phyloP scores from a whole-genome alignment of 2,797 vertebrate species.

The Chelon auratus region DNA sequence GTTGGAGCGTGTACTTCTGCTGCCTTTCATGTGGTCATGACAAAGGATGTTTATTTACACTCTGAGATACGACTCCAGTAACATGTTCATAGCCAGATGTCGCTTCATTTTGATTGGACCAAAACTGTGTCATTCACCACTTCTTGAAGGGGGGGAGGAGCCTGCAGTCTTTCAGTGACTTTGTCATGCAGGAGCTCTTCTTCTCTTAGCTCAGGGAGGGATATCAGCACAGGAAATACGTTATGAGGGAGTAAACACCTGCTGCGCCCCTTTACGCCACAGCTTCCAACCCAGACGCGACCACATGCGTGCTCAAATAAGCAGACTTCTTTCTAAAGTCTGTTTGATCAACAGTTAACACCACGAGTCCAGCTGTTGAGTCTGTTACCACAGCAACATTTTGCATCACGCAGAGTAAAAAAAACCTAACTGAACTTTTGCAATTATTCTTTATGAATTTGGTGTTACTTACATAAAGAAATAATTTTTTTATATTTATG shows the following conservation, averaged over 20 bases:
- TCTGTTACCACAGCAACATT: constrained; percentile 24
- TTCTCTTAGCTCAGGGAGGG: constrained; percentile 56
- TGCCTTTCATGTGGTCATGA: constrained; percentile 28
- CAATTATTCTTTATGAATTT: background rate
- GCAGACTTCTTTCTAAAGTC: constrained; percentile 38
- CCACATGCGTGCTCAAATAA: constrained; percentile 50
- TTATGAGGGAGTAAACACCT: constrained; percentile 83
- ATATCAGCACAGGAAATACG: constrained; percentile 82
- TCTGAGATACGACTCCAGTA: constrained; percentile 1
- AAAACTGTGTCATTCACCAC: constrained; percentile 1
- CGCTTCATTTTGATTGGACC: constrained; percentile 29
- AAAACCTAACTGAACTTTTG: background rate
- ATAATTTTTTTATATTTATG: too few species aligned
- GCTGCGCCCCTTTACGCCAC: constrained; percentile 44
- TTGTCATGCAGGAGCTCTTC: constrained; percentile 44
- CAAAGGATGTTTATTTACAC: constrained; percentile 35
- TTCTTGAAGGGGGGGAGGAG: constrained; percentile 29
- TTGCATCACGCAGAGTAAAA: background rate
- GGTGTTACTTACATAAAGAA: background rate
- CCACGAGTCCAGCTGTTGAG: constrained; percentile 57
- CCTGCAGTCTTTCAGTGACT: constrained; percentile 39
- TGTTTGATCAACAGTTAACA: constrained; percentile 61
- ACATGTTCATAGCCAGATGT: background rate
- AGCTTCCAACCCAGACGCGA: constrained; percentile 32
- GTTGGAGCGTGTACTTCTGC: background rate